Evolutionary conservation across 2,888 invertebrate genomes (phyloP).

Genomic region (Drosophila nigricruria): DNA sequence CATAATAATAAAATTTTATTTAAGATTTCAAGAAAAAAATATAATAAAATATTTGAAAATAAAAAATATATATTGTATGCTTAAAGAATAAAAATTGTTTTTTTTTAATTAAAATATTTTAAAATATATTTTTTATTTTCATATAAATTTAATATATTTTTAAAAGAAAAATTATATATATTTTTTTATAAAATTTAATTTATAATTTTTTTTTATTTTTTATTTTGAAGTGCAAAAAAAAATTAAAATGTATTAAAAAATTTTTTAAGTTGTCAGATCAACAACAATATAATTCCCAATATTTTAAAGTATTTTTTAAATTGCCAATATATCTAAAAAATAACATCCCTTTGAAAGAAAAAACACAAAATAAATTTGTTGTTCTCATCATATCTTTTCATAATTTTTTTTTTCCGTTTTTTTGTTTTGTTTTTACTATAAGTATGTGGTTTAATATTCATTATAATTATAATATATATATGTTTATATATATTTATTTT

Average conservation of each 20-base stretch:
- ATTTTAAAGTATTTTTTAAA: neutral
- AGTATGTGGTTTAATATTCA: conserved; percentile 58
- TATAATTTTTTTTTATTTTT: neutral
- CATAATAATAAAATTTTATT: too few species aligned
- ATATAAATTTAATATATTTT: neutral
- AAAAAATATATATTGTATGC: too few species aligned
- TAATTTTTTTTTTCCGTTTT: conserved; percentile 12
- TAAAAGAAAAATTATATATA: neutral
- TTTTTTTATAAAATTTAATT: too few species aligned
- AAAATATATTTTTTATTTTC: too few species aligned
- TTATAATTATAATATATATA: conserved; percentile 16
- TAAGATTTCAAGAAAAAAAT: too few species aligned
- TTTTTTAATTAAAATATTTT: too few species aligned
- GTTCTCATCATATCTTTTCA: conserved; percentile 46
- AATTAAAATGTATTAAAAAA: neutral
- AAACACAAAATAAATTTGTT: conserved; percentile 66
- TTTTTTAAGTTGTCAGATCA: neutral
- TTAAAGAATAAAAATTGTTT: too few species aligned
- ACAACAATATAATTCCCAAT: neutral
- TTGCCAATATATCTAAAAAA: neutral
- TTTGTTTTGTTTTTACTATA: conserved; percentile 43
- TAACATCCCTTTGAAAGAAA: conserved; percentile 52
- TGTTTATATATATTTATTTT: neutral
- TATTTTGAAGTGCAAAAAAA: neutral
- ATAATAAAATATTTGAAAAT: too few species aligned